Percentiles rank a stretch among this genome's conserved stretches.
Conservation (phyloP, 2,113 vertebrate genomes). For the Bujurquina vittata region DNA sequence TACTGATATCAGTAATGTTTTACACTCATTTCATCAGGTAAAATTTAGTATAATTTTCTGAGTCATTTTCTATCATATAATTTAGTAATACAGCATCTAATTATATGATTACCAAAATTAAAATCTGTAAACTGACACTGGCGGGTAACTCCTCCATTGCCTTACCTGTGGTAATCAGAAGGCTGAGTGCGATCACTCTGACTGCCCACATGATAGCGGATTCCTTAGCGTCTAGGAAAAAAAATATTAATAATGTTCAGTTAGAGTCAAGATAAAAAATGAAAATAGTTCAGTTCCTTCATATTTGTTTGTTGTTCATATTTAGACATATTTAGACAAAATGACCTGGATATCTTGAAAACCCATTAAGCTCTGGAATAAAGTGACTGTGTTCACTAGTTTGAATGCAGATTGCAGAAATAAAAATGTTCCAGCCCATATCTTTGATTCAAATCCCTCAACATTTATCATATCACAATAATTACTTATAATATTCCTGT, state of each 20-base stretch:
- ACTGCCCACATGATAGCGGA: constrained; percentile 64
- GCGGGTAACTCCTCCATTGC: background rate
- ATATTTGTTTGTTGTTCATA: background rate
- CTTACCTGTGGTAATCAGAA: constrained; percentile 76
- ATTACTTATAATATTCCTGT: too few species aligned
- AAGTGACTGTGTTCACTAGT: background rate
- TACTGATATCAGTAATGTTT: background rate
- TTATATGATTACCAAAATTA: background rate
- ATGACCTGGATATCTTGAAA: background rate
- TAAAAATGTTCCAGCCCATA: background rate
- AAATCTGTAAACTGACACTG: background rate
- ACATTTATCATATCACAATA: background rate
- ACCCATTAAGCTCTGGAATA: background rate
- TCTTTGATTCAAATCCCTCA: background rate
- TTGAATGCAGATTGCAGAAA: background rate
- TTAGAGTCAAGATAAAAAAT: background rate
- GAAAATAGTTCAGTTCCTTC: background rate
- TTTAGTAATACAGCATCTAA: background rate
- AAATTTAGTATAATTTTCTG: background rate
- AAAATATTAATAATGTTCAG: background rate
- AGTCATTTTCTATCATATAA: background rate
- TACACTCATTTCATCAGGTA: background rate
- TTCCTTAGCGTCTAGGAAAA: constrained; percentile 41
- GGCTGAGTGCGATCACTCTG: constrained; percentile 49
- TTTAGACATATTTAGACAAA: background rate